A percentile compares a stretch with the other conserved stretches of the same genome.
phyloP scores from a whole-genome alignment of 2,888 invertebrate species.

The Diarsia brunnea region DNA sequence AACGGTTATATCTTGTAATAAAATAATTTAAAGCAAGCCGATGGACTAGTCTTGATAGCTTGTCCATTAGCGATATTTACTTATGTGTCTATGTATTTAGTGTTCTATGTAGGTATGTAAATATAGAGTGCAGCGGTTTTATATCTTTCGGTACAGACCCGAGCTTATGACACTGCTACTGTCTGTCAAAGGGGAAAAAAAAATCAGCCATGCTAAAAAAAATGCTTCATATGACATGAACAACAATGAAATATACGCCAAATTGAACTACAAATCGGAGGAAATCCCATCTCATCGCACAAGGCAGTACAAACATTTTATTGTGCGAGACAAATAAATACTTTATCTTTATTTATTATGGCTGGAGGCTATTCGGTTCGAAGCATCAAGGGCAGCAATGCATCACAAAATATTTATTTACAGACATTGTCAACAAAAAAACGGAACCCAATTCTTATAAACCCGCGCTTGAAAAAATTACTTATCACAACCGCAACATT shows the following conservation, averaged over 20 bases:
- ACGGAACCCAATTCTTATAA: background rate
- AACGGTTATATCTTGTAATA: constrained; percentile 13
- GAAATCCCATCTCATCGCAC: too few species aligned
- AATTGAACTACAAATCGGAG: too few species aligned
- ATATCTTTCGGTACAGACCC: background rate
- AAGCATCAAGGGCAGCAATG: background rate
- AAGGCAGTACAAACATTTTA: background rate
- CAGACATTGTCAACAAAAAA: background rate
- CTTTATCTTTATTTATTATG: background rate
- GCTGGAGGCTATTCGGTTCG: background rate
- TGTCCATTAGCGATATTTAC: constrained; percentile 20
- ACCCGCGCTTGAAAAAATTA: background rate
- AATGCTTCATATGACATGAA: too few species aligned
- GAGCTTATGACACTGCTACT: too few species aligned
- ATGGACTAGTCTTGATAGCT: too few species aligned
- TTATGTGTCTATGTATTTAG: background rate
- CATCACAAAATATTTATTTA: background rate
- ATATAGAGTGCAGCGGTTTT: background rate
- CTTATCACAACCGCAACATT: background rate
- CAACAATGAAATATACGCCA: too few species aligned
- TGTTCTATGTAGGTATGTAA: background rate
- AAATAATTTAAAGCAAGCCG: constrained; percentile 7
- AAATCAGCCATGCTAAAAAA: too few species aligned
- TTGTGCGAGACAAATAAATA: background rate
- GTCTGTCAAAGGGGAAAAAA: too few species aligned